phyloP scores from a whole-genome alignment of 2,113 vertebrate genomes.

The Chloropsis hardwickii region DNA sequence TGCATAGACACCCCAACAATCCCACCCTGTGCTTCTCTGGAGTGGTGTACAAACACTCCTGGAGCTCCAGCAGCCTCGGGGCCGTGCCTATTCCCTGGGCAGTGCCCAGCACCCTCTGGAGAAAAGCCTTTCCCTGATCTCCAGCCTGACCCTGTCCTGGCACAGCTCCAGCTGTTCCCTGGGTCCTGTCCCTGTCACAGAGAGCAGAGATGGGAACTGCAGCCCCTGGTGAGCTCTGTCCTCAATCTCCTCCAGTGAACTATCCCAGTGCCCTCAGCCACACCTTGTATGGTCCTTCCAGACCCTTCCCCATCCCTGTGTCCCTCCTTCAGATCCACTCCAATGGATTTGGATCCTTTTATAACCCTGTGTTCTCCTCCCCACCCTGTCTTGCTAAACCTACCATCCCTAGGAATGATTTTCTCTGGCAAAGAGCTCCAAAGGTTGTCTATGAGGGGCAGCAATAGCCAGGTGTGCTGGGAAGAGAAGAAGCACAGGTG shows the following conservation, averaged over 20 bases:
- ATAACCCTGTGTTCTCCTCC: background rate
- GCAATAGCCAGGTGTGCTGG: background rate
- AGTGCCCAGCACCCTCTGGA: background rate
- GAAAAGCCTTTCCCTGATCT: background rate
- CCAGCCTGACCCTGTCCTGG: rapidly evolving
- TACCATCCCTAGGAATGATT: background rate
- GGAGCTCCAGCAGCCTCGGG: background rate
- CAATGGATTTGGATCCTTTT: background rate
- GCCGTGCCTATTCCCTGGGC: background rate
- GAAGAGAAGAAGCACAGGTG: background rate
- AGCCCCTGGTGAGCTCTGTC: background rate
- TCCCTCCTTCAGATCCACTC: background rate
- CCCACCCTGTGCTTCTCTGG: background rate
- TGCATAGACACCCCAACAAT: background rate
- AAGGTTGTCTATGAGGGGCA: background rate
- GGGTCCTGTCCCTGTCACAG: background rate
- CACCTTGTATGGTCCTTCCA: background rate
- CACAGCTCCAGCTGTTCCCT: background rate
- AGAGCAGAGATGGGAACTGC: background rate
- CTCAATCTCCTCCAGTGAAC: background rate
- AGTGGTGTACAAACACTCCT: rapidly evolving
- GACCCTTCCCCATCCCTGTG: background rate
- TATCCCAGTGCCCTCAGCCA: background rate
- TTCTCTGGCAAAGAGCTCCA: background rate
- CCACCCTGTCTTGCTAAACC: background rate